Evolutionary conservation across 2,797 vertebrate species (phyloP), one percentile per base, ranked within the genome.

Genomic region (Garrulus glandarius): DNA sequence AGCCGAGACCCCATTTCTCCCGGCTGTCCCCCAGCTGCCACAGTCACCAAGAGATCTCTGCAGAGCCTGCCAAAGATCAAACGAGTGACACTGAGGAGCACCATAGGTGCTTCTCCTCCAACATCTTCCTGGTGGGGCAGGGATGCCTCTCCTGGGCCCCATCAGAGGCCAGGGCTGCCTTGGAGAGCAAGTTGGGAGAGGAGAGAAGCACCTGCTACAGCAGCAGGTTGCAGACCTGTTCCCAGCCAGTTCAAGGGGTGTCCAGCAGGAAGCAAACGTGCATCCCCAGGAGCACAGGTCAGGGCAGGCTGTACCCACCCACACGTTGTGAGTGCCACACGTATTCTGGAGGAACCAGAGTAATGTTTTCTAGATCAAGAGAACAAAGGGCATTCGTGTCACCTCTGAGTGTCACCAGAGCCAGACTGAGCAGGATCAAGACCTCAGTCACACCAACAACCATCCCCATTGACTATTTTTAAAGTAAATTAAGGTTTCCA

Each of bases 301-400:
- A 2, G 43, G 49, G 74, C 71, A 87, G 37, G 57, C 36, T 74
- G 68, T 2, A 3, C 19, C 46, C 0, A 0, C 24, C 85, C 61
- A 47, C 70, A 69, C 2, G 1, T 0, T 7, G 9, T 1, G 1
- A 7, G 1, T 9, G 63, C 19, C 77, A 57, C 5, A 6, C 15
- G 1, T 0, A 2, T 19, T 74, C 39, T 4, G 1, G 29, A 87
- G 20, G 39, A 88, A 56, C 44, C 5, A 1, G 12, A 70, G 30
- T 24, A 37, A 36, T 17, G 16, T 47, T 44, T 64, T 61, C 60
- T 34, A 64, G 20, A 63, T 23, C n/a, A 68, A 78, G 15, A 1
- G 0, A 89, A 50, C 19, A 67, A 63, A 56, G 10, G 8, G 21
- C 15, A 11, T 47, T 53, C 41, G 13, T 34, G 27, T 50, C 59